Percentiles rank a stretch among this genome's conserved stretches.
These are phyloP conservation scores for Sebastes taczanowskii DNA, from an alignment of 2,797 vertebrate species.

Conservation along the genomic window DNA sequence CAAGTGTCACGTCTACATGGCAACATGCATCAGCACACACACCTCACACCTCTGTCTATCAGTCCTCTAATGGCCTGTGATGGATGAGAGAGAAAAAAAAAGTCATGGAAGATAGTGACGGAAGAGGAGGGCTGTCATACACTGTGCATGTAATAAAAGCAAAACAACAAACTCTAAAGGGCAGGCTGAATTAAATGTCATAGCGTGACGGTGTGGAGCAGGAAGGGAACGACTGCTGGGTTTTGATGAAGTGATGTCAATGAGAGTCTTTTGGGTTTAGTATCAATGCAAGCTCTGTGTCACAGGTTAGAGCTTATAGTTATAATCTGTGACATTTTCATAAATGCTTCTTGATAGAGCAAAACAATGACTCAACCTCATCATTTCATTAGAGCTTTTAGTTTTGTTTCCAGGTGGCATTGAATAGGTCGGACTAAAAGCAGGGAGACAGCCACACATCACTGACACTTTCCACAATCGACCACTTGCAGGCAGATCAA, in stretches of 20 bases:
- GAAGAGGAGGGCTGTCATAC: slow-evolving; percentile 24
- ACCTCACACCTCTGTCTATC: neutral
- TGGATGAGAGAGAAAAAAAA: neutral
- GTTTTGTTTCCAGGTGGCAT: neutral
- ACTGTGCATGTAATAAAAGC: neutral
- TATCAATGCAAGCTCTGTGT: neutral
- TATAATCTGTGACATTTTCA: slow-evolving; percentile 7
- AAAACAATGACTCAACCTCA: neutral
- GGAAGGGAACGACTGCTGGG: neutral
- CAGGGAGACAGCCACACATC: neutral
- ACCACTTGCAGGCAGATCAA: slow-evolving; percentile 10
- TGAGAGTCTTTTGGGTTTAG: neutral
- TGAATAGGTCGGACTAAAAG: neutral
- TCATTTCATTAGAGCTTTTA: neutral
- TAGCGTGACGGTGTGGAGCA: neutral
- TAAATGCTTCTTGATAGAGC: neutral
- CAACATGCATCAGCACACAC: slow-evolving; percentile 17
- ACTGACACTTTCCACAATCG: neutral
- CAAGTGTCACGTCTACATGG: slow-evolving; percentile 45
- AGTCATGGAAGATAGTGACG: neutral
- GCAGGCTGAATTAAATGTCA: slow-evolving; percentile 73
- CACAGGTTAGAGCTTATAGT: neutral
- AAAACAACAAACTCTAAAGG: slow-evolving; percentile 66
- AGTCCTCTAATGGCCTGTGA: slow-evolving; percentile 10
- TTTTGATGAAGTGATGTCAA: slow-evolving; percentile 1